phyloP scores from a whole-genome alignment of 2,113 vertebrate species.

The Chionodraco myersi region DNA sequence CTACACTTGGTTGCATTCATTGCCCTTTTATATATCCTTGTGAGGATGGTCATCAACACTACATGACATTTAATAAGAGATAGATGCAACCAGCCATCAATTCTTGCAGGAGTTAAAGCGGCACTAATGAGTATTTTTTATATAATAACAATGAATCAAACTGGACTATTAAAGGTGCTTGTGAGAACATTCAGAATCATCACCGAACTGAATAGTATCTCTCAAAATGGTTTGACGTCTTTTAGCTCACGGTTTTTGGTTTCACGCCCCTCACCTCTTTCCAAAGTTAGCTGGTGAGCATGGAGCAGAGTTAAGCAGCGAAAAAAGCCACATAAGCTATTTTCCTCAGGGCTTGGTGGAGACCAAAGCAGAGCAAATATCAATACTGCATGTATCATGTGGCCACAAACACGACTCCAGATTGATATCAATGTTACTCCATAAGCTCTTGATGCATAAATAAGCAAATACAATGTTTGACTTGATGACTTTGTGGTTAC shows the following conservation, averaged over 20 bases:
- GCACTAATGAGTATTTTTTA: not conserved
- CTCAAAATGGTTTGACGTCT: not conserved
- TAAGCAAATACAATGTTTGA: not conserved
- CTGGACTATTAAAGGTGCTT: not conserved
- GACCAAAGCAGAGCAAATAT: not conserved
- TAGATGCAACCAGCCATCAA: not conserved
- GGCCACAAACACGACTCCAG: not conserved
- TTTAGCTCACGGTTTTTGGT: not conserved
- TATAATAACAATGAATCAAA: not conserved
- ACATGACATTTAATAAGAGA: not conserved
- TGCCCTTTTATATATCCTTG: not conserved
- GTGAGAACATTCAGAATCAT: not conserved
- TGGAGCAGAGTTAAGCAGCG: not conserved
- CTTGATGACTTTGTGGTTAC: not conserved
- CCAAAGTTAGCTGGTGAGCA: not conserved
- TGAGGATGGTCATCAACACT: conserved; percentile 9
- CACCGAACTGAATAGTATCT: too few species aligned
- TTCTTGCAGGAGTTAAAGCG: not conserved
- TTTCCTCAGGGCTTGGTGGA: not conserved
- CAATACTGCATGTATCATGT: not conserved
- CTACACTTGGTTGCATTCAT: not conserved
- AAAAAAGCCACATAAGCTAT: not conserved
- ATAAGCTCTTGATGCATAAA: not conserved
- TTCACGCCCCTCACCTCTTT: not conserved
- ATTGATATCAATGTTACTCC: not conserved